Evolutionary conservation across 2,797 vertebrate species (phyloP), one percentile per base, ranked within the genome.

Genomic region (Enteromius trimaculatus): DNA sequence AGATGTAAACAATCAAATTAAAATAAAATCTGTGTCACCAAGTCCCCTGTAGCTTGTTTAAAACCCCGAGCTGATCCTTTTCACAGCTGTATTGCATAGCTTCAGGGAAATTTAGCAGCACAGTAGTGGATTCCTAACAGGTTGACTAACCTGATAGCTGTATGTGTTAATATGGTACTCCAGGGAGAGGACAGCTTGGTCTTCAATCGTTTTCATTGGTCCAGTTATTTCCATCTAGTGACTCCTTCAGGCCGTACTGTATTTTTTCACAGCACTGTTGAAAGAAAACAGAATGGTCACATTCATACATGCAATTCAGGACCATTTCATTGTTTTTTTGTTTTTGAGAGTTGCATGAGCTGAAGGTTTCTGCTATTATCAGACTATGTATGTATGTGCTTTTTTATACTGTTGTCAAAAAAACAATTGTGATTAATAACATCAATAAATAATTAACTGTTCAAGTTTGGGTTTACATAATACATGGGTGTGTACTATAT

Each of bases 101-200:
- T 66, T 26, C 9, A 39, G 29, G 60, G 80, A 75, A 37, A 65
- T 39, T 9, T 51, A 75, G 29, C 64, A 23, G 77, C 47, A 37
- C 47, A 26, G 8, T 53, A 68, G 44, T 65, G 44, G 44, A 51
- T 17, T n/a, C 39, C 55, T 62, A 19, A 44, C 34, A 47, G 29
- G 70, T 37, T 72, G 42, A 74, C 55, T 60, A 49, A 92, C 92
- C 92, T 92, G 89, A 84, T 90, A 92, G 65, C 77, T 90, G 86
- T 93, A 90, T 77, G 92, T 91, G 78, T 92, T 91, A 86, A 91
- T 89, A 77, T 92, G 87, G 0, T 81, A 58, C n/a, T 93, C 89
- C 62, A 92, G 87, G 0, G 90, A 91, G 37, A 92, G 37, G 89
- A 90, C 86, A 26, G 88, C 84, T 91, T 92, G 0, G 90, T 86